These are phyloP conservation scores for Hypocryptadius cinnamomeus DNA, from an alignment of 2,113 vertebrate species.

Conservation along the genomic window DNA sequence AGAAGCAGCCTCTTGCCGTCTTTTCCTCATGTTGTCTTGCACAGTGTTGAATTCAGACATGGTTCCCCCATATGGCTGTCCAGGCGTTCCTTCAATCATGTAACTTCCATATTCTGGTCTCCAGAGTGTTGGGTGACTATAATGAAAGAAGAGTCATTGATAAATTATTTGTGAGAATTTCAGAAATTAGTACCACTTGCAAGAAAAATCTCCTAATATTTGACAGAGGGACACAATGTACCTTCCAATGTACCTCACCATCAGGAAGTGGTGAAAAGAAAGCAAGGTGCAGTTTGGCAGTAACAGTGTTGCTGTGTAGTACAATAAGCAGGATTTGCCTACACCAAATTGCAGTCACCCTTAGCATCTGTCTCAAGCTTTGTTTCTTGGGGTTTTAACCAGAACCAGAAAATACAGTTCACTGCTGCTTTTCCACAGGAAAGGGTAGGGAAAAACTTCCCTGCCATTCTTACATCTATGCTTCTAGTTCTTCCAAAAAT, in stretches of 20 bases:
- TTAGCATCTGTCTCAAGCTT: neutral
- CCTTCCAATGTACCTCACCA: neutral
- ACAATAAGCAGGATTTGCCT: neutral
- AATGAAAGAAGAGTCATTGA: neutral
- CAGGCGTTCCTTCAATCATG: constrained; percentile 97
- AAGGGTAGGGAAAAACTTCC: neutral
- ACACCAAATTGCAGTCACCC: neutral
- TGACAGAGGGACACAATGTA: neutral
- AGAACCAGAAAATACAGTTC: neutral
- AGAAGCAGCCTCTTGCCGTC: constrained; percentile 85
- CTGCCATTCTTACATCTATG: neutral
- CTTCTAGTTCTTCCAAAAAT: neutral
- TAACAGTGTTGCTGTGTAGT: neutral
- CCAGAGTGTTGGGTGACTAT: constrained; percentile 95
- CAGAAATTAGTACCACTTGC: neutral
- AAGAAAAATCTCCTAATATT: neutral
- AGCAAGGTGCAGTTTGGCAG: neutral
- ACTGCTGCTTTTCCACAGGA: neutral
- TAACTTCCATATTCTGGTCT: constrained; percentile 96
- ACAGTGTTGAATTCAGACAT: constrained; percentile 99
- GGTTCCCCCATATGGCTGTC: constrained; percentile 92
- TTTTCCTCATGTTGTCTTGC: constrained; percentile 94
- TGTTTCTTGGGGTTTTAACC: neutral
- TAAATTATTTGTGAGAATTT: neutral
- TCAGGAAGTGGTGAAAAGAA: neutral